Conservation (phyloP, 2,888 invertebrate species). For the Acleris holmiana region DNA sequence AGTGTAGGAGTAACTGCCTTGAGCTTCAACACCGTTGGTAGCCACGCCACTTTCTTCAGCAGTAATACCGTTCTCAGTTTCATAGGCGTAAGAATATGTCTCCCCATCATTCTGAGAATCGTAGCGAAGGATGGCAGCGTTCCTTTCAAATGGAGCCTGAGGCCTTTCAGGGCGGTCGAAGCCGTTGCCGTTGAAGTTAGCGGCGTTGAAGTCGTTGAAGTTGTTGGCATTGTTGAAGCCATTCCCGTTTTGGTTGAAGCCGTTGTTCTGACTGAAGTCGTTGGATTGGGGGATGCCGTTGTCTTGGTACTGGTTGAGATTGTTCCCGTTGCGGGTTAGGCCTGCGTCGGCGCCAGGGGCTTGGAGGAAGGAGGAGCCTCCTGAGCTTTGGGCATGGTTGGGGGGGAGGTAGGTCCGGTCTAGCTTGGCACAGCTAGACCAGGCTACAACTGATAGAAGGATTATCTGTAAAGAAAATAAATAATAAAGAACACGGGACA, state of each 20-base stretch:
- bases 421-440: conserved; percentile 66
- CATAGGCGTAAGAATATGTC: conserved; percentile 67
- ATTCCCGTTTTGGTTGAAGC: conserved; percentile 38
- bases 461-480: conserved; percentile 57
- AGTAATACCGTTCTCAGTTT: conserved; percentile 74
- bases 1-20: conserved; percentile 73
- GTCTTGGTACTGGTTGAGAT: conserved; percentile 36
- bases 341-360: conserved; percentile 50
- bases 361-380: conserved; percentile 62
- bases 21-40: conserved; percentile 72
- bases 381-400: conserved; percentile 56
- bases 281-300: conserved; percentile 30
- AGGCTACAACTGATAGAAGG: conserved; percentile 58
- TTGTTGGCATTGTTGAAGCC: conserved; percentile 32
- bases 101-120: conserved; percentile 71
- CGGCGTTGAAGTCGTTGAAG: conserved; percentile 41
- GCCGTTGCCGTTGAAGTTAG: conserved; percentile 44
- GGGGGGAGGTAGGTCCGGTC: conserved; percentile 74
- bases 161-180: conserved; percentile 59
- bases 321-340: conserved; percentile 35
- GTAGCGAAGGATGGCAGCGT: conserved; percentile 71
- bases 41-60: conserved; percentile 75
- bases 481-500: background rate
- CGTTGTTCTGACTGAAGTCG: conserved; percentile 40
- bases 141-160: conserved; percentile 69